Evolutionary conservation across 1,140 invertebrate species (phyloP).

Genomic region (Hylaeus anthracinus): DNA sequence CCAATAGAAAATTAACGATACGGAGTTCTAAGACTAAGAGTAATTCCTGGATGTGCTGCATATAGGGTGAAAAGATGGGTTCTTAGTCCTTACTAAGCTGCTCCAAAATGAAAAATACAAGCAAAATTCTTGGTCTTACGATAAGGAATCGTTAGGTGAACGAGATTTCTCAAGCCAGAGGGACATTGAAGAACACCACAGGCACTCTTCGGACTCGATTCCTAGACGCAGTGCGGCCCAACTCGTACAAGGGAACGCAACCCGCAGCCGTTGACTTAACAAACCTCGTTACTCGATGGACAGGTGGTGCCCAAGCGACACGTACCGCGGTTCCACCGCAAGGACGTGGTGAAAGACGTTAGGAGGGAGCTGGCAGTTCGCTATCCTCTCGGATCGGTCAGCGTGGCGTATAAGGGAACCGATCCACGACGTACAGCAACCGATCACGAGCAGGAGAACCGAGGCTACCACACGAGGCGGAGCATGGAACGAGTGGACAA

Average conservation of each 20-base stretch:
- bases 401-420: conserved; percentile 34
- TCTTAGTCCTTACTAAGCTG: too few species aligned
- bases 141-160: too few species aligned
- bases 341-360: conserved; percentile 31
- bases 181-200: too few species aligned
- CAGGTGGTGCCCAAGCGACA: conserved; percentile 25
- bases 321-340: conserved; percentile 16
- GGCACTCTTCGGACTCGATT: too few species aligned
- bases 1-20: too few species aligned
- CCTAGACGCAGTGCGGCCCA: neutral
- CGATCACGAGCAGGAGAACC: conserved; percentile 57
- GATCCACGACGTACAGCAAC: conserved; percentile 11
- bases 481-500: conserved; percentile 74
- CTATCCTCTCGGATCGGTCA: conserved; percentile 47
- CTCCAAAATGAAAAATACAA: too few species aligned
- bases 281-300: conserved; percentile 10
- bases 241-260: neutral
- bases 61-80: too few species aligned
- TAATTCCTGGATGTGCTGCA: too few species aligned
- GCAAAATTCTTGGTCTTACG: too few species aligned
- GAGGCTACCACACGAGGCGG: conserved; percentile 73
- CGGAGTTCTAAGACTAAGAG: too few species aligned
- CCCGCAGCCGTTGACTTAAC: neutral
- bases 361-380: conserved; percentile 25
- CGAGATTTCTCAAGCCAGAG: too few species aligned